Evolutionary conservation across 2,797 vertebrate species (phyloP), one percentile per base, ranked within the genome.

Genomic region (Melopsittacus undulatus): DNA sequence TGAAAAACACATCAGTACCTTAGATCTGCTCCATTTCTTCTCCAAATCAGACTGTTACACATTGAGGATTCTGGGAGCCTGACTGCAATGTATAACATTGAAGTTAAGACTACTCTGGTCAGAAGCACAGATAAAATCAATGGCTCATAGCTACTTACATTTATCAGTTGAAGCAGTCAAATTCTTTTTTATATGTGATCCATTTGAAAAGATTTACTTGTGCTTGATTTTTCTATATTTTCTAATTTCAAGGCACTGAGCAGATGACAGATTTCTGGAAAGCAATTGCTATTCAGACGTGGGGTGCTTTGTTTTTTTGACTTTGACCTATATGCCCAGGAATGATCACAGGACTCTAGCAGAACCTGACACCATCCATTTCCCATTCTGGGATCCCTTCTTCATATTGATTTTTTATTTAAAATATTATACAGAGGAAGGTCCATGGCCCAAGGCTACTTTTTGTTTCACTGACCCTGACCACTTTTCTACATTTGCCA

Each of bases 391-490:
- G 12, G 9, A 88, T 29, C 10, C 34, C n/a, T 61, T 80, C 62
- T 91, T 66, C 74, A 36, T 52, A 49, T 54, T 59, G 34, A 62
- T 61, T 74, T 43, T 43, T 43, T 40, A 42, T 91, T 77, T 62
- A 77, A 81, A 80, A 76, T 88, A 63, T 66, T 80, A 19, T 38
- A 54, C 48, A 62, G 21, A 46, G 23, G 29, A 56, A 27, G 11
- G 45, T 72, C 90, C 76, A 83, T 42, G 78, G 49, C 24, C 86
- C 85, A 59, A 83, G 56, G 27, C 51, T 57, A 46, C 62, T 68
- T 63, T 69, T 96, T 91, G 61, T 59, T 57, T 83, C 70, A 62
- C 68, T 90, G 76, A 93, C 49, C 67, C 56, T 72, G 69, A 93
- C 42, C 57, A 76, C 29, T 66, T 73, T 51, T 66, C 13, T 74